A percentile compares a stretch with the other conserved stretches of the same genome.
Evolutionary conservation across 2,888 invertebrate genomes (phyloP).

Genomic region (Papilio demoleus): DNA sequence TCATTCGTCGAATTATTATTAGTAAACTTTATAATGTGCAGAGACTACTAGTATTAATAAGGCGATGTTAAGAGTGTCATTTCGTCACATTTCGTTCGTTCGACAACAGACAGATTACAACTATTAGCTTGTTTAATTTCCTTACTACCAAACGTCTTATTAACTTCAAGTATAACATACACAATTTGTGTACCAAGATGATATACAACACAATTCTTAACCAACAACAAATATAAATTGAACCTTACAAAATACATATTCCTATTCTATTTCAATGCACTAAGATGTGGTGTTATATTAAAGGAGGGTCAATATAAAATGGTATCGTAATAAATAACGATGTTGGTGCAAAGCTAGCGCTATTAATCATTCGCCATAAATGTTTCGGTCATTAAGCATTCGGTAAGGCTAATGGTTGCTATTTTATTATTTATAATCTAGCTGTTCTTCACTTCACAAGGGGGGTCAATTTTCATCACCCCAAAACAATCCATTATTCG

Average conservation of each 20-base stretch:
- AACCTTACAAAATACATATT: background rate
- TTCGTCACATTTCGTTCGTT: too few relatives aligned
- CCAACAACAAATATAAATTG: slow-evolving; percentile 6
- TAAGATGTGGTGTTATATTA: background rate
- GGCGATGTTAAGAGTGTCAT: too few relatives aligned
- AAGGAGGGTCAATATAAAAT: slow-evolving; percentile 20
- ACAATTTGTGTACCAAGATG: slow-evolving; percentile 15
- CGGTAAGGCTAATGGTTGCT: slow-evolving; percentile 10
- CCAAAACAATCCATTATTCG: background rate
- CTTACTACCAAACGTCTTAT: slow-evolving; percentile 8
- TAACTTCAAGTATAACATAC: background rate
- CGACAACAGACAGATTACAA: too few relatives aligned
- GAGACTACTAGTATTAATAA: too few relatives aligned
- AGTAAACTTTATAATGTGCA: too few relatives aligned
- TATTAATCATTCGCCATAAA: slow-evolving; percentile 28
- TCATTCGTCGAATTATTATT: too few relatives aligned
- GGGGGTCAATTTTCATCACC: background rate
- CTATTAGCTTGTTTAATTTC: background rate
- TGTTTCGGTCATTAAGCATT: slow-evolving; percentile 29
- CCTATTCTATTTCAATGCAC: slow-evolving; percentile 2
- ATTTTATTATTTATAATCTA: background rate
- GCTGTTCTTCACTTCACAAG: too few relatives aligned
- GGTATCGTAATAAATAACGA: slow-evolving; percentile 23
- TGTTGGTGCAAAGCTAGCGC: slow-evolving; percentile 15
- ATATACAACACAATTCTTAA: slow-evolving; percentile 26